Evolutionary conservation across 2,113 vertebrate species (phyloP).

Genomic region (Gallinago media): DNA sequence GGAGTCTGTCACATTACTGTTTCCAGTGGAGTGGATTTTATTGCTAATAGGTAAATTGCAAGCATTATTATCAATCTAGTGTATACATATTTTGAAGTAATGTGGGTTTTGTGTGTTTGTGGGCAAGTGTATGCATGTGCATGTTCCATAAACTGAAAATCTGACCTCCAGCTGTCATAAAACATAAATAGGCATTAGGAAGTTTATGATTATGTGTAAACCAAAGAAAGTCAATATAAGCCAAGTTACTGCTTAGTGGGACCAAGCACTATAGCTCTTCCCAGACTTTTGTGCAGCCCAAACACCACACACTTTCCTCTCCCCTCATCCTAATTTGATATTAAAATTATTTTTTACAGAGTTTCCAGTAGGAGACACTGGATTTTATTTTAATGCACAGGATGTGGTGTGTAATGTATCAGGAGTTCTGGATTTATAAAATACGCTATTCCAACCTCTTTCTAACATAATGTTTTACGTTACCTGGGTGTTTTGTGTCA

Average conservation of each 20-base stretch:
- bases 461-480: background rate
- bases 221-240: background rate
- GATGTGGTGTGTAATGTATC: background rate
- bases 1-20: background rate
- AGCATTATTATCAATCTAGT: background rate
- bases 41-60: background rate
- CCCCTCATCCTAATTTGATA: background rate
- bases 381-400: background rate
- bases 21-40: background rate
- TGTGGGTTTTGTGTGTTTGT: background rate
- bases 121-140: background rate
- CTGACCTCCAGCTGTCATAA: background rate
- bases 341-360: background rate
- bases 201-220: background rate
- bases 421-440: background rate
- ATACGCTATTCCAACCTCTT: background rate
- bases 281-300: background rate
- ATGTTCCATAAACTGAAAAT: background rate
- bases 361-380: background rate
- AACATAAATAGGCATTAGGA: background rate
- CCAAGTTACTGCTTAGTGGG: background rate
- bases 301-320: accelerated
- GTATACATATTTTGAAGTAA: background rate
- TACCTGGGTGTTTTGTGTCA: background rate
- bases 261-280: background rate